Conservation (phyloP, 2,888 invertebrate genomes). For the Heliconius aoede region DNA sequence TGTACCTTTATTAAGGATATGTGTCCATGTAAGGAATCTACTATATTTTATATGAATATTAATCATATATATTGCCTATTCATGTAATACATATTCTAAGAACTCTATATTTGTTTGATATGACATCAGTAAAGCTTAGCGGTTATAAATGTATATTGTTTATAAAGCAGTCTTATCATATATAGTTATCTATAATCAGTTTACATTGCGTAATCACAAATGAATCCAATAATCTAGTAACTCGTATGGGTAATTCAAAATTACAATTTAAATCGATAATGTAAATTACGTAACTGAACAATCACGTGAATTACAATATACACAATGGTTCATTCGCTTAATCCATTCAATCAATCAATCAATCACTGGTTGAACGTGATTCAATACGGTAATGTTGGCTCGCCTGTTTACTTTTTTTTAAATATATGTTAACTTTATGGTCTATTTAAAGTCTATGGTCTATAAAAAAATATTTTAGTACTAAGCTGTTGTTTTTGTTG, state of each 20-base stretch:
- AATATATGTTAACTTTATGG: not conserved
- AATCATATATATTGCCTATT: not conserved
- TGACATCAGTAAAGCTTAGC: not conserved
- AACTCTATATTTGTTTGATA: too few species aligned
- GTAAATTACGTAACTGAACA: conserved; percentile 39
- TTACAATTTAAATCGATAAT: conserved; percentile 34
- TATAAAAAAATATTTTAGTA: not conserved
- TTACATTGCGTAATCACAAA: conserved; percentile 9
- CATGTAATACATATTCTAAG: not conserved
- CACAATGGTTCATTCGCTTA: conserved; percentile 46
- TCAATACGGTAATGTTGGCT: conserved; percentile 35
- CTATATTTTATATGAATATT: too few species aligned
- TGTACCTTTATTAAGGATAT: not conserved
- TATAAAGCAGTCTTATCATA: not conserved
- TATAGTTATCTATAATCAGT: not conserved
- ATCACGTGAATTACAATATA: conserved; percentile 40
- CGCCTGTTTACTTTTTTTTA: conserved; percentile 27
- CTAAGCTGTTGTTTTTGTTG: not conserved
- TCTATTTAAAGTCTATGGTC: not conserved
- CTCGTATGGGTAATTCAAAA: conserved; percentile 15
- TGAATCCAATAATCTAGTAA: not conserved
- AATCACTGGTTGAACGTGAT: conserved; percentile 44
- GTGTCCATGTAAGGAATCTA: not conserved
- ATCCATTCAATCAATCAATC: conserved; percentile 51
- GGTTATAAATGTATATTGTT: not conserved